These are phyloP conservation scores for Leptinotarsa rubiginosa DNA, from an alignment of 2,888 invertebrate species.

Conservation along the genomic window DNA sequence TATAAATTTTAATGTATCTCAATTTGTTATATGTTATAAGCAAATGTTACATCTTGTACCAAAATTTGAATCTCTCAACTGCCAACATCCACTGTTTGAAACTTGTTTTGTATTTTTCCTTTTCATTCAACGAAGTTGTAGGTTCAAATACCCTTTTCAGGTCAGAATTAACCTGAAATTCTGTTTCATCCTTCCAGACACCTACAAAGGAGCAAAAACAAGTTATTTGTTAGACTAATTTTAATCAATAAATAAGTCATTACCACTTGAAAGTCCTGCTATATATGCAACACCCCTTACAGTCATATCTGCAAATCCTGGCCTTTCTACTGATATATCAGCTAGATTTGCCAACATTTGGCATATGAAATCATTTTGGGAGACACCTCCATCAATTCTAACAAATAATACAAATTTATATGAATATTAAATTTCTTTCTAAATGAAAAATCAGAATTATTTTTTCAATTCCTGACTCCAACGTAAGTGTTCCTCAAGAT, in stretches of 20 bases:
- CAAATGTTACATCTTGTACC: slow-evolving; percentile 64
- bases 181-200: slow-evolving; percentile 68
- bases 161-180: slow-evolving; percentile 72
- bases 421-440: too few relatives aligned
- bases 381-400: slow-evolving; percentile 97
- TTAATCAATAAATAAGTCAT: slow-evolving; percentile 37
- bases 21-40: too few relatives aligned
- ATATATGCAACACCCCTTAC: slow-evolving; percentile 88
- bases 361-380: slow-evolving; percentile 90
- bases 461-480: too few relatives aligned
- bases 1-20: too few relatives aligned
- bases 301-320: slow-evolving; percentile 82
- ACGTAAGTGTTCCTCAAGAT: too few relatives aligned
- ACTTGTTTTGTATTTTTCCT: slow-evolving; percentile 57
- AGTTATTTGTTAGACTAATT: slow-evolving; percentile 3
- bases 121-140: slow-evolving; percentile 53
- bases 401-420: slow-evolving; percentile 50
- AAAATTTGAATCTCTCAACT: slow-evolving; percentile 70
- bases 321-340: slow-evolving; percentile 79
- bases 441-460: too few relatives aligned
- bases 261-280: slow-evolving; percentile 84
- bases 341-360: slow-evolving; percentile 89
- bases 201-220: slow-evolving; percentile 45
- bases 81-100: slow-evolving; percentile 71
- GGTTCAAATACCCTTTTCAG: slow-evolving; percentile 74